phyloP scores from a whole-genome alignment of 1,140 invertebrate genomes.

The Drosophila teissieri region DNA sequence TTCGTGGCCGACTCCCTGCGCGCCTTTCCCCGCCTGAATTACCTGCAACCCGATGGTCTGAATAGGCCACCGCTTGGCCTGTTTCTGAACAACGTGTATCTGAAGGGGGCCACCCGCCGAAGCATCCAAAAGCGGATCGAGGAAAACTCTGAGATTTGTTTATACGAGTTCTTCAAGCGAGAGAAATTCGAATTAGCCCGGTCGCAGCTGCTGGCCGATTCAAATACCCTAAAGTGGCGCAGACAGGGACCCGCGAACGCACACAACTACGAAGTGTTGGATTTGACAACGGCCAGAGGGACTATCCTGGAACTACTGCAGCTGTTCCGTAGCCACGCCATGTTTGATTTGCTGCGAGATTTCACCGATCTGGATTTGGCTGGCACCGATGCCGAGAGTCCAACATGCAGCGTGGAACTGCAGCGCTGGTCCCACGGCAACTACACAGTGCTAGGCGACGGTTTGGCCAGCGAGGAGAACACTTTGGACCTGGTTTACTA shows the following conservation, averaged over 20 bases:
- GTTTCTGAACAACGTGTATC: constrained; percentile 86
- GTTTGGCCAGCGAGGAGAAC: constrained; percentile 84
- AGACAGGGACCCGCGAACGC: constrained; percentile 87
- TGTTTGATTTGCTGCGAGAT: constrained; percentile 87
- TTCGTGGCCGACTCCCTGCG: constrained; percentile 64
- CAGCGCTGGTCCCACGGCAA: constrained; percentile 89
- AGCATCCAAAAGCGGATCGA: constrained; percentile 87
- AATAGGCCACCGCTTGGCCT: constrained; percentile 73
- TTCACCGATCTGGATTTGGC: constrained; percentile 88
- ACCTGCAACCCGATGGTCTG: constrained; percentile 63
- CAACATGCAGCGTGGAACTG: constrained; percentile 87
- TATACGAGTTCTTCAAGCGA: constrained; percentile 86
- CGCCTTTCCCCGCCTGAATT: constrained; percentile 67
- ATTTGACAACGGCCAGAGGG: constrained; percentile 84
- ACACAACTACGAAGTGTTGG: constrained; percentile 87
- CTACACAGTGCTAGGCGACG: constrained; percentile 86
- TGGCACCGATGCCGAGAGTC: constrained; percentile 74
- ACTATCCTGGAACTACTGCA: constrained; percentile 84
- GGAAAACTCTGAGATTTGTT: constrained; percentile 86
- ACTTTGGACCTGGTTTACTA: constrained; percentile 87
- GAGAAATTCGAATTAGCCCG: constrained; percentile 85
- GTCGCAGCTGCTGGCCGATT: constrained; percentile 84
- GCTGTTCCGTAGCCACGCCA: constrained; percentile 86
- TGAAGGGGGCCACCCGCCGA: constrained; percentile 84
- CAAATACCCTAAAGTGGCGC: constrained; percentile 85